Conservation (phyloP, 2,797 vertebrate species). For the Meriones psammophilus region DNA sequence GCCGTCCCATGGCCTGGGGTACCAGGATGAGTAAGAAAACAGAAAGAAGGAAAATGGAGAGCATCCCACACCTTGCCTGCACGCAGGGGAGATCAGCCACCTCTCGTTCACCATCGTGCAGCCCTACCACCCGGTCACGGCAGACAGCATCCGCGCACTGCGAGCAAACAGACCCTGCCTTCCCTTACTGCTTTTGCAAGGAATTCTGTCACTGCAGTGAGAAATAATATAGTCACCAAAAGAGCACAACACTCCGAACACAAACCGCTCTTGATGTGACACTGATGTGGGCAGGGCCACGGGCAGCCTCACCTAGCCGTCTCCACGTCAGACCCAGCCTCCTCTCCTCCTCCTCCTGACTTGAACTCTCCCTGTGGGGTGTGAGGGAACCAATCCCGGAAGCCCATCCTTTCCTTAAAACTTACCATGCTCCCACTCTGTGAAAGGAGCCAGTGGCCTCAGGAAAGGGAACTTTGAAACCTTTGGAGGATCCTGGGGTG, state of each 20-base stretch:
- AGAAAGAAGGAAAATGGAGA: neutral
- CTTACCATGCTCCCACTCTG: neutral
- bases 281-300: accelerated
- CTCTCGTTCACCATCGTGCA: neutral
- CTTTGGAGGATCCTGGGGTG: neutral
- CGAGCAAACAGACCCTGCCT: neutral
- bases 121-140: neutral
- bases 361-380: neutral
- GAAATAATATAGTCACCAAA: neutral
- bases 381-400: neutral
- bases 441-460: neutral
- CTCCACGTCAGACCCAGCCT: neutral
- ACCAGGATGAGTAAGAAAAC: neutral
- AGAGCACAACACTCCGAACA: neutral
- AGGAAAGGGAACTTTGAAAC: neutral
- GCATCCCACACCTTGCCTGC: neutral
- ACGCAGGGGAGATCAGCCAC: neutral
- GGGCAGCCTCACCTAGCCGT: no score
- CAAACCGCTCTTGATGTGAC: neutral
- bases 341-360: neutral
- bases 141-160: neutral
- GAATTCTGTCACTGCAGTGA: neutral
- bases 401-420: neutral
- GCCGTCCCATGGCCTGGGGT: neutral
- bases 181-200: neutral